Evolutionary conservation across 2,113 vertebrate genomes (phyloP), one percentile per base, ranked within the genome.

Genomic region (Sinosuthora webbiana): DNA sequence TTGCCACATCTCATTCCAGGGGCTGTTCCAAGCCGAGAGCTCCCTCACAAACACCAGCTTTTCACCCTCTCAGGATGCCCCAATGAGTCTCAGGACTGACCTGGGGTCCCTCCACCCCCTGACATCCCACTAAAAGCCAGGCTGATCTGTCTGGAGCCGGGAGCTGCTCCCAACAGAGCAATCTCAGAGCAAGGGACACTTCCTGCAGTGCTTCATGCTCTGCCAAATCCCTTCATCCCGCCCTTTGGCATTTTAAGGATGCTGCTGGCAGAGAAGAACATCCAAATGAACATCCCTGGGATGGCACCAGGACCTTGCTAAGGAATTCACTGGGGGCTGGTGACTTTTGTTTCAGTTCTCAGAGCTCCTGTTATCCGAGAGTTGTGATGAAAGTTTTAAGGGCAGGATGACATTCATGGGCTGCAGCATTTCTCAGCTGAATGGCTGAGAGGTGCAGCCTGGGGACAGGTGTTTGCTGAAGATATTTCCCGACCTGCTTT

Each of bases 81-180:
- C 19, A 6, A 3, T 3, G n/a, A 41, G n/a, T 7, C n/a, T 45
- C 30, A 8, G 6, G 25, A 10, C 2, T 19, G 15, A 0, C 15
- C 44, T 18, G 35, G 44, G 68, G 2, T 60, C 74, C 65, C 56
- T 50, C 21, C 77, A 27, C 5, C 24, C 35, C 50, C 35, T 31
- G 44, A 8, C 8, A 35, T 39, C 35, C 82, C 3, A 1, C 0
- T 1, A 19, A 41, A 33, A 27, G 24, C 41, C 17, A 15, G 31
- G 49, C 14, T 49, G 89, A 44, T 41, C 2, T 52, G 33, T 16
- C 41, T 71, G 69, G 68, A 81, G 60, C 15, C 45, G 4, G 41
- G 5, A 37, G 62, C 31, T 80, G 31, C 65, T 85, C 70, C 75
- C 68, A 68, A 59, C 31, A 90, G 83, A 57, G 60, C 33, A 4